Evolutionary conservation across 2,113 vertebrate genomes (phyloP).

Genomic region (Plecotus auritus): DNA sequence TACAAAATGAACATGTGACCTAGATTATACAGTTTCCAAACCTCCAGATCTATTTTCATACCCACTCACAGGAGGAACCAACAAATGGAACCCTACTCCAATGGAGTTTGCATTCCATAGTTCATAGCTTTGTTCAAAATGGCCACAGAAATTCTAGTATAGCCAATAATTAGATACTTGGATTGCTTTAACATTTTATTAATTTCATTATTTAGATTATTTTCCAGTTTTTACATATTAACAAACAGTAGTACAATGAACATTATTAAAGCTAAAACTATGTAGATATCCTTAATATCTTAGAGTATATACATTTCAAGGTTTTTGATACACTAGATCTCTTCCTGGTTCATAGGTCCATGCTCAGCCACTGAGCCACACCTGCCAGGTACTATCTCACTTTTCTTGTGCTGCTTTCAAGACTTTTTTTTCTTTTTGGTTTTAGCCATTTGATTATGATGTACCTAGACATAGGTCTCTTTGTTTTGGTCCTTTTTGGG

Average conservation of each 20-base stretch:
- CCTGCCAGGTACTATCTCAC: too few relatives aligned
- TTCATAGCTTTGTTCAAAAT: not conserved
- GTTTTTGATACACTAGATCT: not conserved
- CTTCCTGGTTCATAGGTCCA: not conserved
- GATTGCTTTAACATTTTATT: not conserved
- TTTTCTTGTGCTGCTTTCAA: not conserved
- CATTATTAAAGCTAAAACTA: not conserved
- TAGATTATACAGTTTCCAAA: not conserved
- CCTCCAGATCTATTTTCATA: not conserved
- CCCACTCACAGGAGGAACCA: not conserved
- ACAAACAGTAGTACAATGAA: not conserved
- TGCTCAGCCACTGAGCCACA: too few relatives aligned
- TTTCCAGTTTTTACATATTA: not conserved
- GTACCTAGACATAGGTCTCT: not conserved
- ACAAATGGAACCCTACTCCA: not conserved
- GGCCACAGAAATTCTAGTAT: not conserved
- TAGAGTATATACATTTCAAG: not conserved
- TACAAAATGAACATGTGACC: not conserved
- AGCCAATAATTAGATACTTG: not conserved
- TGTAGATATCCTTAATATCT: not conserved
- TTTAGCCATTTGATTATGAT: not conserved
- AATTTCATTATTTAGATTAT: not conserved
- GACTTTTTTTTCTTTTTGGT: not conserved
- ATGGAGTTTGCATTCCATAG: not conserved
- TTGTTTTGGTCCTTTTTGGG: not conserved